Evolutionary conservation across 2,888 invertebrate genomes (phyloP).

Genomic region (Drosophila mulleri): DNA sequence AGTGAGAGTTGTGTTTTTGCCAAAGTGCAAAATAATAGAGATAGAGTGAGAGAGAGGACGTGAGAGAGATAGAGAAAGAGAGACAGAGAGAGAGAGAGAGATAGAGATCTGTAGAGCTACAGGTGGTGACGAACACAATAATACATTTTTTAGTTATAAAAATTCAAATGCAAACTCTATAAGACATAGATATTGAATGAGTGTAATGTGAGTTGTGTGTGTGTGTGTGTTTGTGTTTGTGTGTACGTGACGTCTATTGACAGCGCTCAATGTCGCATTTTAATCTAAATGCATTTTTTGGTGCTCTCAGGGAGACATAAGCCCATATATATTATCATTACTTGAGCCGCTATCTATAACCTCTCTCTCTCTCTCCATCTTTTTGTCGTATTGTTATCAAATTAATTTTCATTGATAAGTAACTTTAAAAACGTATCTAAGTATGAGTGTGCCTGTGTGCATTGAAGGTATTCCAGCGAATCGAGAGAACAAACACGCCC

Average conservation of each 20-base stretch:
- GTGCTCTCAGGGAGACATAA: constrained; percentile 37
- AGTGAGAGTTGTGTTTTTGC: constrained; percentile 8
- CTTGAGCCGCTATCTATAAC: constrained; percentile 38
- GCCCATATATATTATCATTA: background rate
- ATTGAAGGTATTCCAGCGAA: constrained; percentile 45
- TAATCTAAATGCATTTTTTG: constrained; percentile 44
- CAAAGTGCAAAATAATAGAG: constrained; percentile 27
- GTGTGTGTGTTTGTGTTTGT: constrained; percentile 12
- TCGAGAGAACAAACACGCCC: constrained; percentile 47
- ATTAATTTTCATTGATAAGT: constrained; percentile 69
- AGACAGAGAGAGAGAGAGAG: constrained; percentile 3
- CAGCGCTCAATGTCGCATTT: constrained; percentile 40
- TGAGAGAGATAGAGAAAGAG: background rate
- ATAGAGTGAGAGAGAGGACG: constrained; percentile 3
- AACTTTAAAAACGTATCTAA: constrained; percentile 14
- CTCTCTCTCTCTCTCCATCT: constrained; percentile 9
- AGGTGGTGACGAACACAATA: constrained; percentile 60
- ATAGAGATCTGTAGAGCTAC: constrained; percentile 34
- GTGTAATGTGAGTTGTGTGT: background rate
- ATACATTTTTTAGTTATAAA: constrained; percentile 42
- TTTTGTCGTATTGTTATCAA: constrained; percentile 59
- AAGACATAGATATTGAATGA: constrained; percentile 12
- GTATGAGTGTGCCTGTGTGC: background rate
- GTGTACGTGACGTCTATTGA: constrained; percentile 38
- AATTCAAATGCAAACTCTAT: constrained; percentile 42